phyloP scores from a whole-genome alignment of 2,113 vertebrate genomes.

The Leiothrix lutea region DNA sequence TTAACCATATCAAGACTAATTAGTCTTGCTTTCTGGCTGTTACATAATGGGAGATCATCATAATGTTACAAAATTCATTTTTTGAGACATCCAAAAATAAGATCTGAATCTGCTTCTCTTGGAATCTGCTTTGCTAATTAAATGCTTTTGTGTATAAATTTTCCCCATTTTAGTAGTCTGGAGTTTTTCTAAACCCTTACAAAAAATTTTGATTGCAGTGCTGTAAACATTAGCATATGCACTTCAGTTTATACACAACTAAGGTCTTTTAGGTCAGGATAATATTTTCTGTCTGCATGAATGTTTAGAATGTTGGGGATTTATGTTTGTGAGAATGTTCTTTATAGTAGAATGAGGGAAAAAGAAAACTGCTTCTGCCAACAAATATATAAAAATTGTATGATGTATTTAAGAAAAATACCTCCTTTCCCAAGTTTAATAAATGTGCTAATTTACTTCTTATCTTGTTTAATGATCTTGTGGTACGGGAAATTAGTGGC shows the following conservation, averaged over 20 bases:
- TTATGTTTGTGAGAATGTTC: neutral
- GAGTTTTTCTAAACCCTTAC: neutral
- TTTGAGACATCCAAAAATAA: neutral
- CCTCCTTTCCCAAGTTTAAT: neutral
- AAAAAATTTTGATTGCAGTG: neutral
- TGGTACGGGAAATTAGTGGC: constrained; percentile 16
- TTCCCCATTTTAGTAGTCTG: neutral
- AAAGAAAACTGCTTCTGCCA: neutral
- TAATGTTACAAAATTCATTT: neutral
- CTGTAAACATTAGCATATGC: neutral
- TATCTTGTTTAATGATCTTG: constrained; percentile 26
- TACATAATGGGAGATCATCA: neutral
- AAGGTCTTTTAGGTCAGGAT: neutral
- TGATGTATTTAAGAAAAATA: neutral
- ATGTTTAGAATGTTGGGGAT: neutral
- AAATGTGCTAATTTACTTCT: neutral
- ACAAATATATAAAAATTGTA: neutral
- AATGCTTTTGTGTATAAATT: neutral
- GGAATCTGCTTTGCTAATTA: neutral
- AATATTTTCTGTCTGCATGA: neutral
- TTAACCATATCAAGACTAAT: neutral
- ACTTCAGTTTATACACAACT: neutral
- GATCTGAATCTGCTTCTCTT: neutral
- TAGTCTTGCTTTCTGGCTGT: neutral
- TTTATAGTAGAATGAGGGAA: neutral